Conservation (phyloP, 2,113 vertebrate species). For the Callipepla squamata region DNA sequence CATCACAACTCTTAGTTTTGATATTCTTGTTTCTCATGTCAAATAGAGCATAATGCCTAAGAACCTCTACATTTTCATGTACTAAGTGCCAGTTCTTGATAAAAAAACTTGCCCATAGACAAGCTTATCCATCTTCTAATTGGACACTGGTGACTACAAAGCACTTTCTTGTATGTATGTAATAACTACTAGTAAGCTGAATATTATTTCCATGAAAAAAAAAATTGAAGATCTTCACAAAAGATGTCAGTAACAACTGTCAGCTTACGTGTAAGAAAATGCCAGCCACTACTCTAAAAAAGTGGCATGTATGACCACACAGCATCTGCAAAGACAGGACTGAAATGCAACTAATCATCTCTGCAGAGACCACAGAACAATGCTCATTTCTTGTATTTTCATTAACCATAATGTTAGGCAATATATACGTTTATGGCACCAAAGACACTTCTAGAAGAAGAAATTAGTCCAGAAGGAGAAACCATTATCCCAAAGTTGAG, state of each 20-base stretch:
- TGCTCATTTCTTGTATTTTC: background rate
- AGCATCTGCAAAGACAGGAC: background rate
- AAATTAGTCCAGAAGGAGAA: constrained; percentile 19
- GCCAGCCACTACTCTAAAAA: background rate
- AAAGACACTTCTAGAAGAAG: background rate
- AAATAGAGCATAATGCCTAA: background rate
- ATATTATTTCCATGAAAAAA: background rate
- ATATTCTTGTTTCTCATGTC: background rate
- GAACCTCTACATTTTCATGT: background rate
- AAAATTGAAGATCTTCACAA: background rate
- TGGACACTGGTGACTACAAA: background rate
- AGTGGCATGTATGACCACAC: background rate
- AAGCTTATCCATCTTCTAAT: background rate
- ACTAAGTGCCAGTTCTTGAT: background rate
- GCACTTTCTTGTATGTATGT: background rate
- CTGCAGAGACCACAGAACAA: background rate
- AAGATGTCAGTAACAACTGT: background rate
- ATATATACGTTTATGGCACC: background rate
- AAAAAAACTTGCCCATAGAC: background rate
- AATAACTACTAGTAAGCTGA: background rate
- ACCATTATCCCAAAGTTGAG: background rate
- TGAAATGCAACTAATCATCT: background rate
- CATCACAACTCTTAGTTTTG: background rate
- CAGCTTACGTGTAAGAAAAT: background rate
- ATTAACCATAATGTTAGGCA: background rate